These are phyloP conservation scores for Sitobion miscanthi DNA, from an alignment of 1,140 invertebrate genomes.

Conservation along the genomic window DNA sequence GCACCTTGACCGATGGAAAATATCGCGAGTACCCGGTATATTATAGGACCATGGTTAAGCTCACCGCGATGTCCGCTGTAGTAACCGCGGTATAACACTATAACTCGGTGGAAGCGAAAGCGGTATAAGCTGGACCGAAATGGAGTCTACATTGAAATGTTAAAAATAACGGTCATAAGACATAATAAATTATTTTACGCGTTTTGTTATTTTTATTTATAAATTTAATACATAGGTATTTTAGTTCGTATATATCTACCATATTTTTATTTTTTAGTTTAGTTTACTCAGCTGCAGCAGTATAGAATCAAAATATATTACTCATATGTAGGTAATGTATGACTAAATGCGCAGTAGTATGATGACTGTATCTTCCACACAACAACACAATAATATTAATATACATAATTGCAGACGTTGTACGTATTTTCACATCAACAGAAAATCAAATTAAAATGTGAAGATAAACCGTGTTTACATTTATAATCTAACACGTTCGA, in stretches of 20 bases:
- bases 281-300: neutral
- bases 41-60: no score
- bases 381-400: neutral
- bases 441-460: neutral
- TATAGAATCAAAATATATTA: neutral
- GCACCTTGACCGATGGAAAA: no score
- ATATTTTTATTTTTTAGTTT: neutral
- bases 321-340: neutral
- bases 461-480: neutral
- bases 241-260: neutral
- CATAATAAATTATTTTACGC: neutral
- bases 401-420: neutral
- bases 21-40: no score
- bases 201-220: neutral
- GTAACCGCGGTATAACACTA: no score
- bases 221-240: neutral
- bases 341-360: neutral
- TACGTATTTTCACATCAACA: neutral
- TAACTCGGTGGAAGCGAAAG: no score
- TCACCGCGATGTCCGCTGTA: no score
- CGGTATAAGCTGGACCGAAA: no score
- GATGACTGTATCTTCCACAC: neutral
- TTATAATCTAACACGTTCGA: neutral
- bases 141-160: no score
- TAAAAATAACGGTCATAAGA: neutral